Evolutionary conservation across 1,140 invertebrate genomes (phyloP).

Genomic region (Antheraea mylitta): DNA sequence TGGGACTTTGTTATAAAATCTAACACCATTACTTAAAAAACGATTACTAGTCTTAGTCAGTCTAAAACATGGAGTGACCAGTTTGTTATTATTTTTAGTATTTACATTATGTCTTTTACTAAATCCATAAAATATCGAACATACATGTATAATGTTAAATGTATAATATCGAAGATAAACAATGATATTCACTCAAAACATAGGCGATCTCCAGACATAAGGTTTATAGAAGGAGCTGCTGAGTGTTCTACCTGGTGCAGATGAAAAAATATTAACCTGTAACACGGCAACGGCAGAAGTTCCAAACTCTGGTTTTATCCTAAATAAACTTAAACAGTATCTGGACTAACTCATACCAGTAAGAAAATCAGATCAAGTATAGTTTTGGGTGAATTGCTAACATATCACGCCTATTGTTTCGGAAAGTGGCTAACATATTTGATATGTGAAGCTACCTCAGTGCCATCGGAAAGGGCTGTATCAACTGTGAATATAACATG

Average conservation of each 20-base stretch:
- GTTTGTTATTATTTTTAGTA: no score
- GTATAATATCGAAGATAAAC: conserved; percentile 33
- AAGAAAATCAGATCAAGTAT: conserved; percentile 27
- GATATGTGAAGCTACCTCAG: conserved; percentile 33
- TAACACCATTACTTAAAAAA: no score
- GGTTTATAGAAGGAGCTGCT: conserved; percentile 18
- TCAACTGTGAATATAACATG: conserved; percentile 41
- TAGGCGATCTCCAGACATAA: conserved; percentile 23
- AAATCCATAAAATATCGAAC: no score
- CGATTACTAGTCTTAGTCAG: no score
- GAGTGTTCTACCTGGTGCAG: conserved; percentile 24
- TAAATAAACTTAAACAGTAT: conserved; percentile 32
- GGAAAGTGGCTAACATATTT: conserved; percentile 38
- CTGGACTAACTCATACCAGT: conserved; percentile 23
- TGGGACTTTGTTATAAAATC: no score
- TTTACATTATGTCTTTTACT: no score
- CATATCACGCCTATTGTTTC: conserved; percentile 35
- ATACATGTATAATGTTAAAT: no score
- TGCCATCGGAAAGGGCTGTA: conserved; percentile 40
- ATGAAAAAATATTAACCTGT: conserved; percentile 26
- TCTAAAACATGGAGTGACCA: no score
- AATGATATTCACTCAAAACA: conserved; percentile 32
- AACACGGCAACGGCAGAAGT: neutral
- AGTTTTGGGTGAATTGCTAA: conserved; percentile 30
- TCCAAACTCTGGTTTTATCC: conserved; percentile 27